Conservation (phyloP, 2,888 invertebrate genomes). For the Drosophila differens region DNA sequence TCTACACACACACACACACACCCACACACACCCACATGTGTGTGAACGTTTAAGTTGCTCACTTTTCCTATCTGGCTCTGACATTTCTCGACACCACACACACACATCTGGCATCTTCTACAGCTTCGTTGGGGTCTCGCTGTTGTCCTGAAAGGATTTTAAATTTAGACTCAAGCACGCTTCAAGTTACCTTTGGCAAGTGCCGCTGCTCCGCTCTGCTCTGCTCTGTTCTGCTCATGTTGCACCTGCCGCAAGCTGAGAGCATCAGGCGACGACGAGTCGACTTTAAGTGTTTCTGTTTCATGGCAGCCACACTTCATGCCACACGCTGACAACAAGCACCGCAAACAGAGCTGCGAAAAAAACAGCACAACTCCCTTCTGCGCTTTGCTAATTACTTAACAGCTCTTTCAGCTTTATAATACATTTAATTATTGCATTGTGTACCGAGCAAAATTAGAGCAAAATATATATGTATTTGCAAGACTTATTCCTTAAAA, state of each 20-base stretch:
- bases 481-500: background rate
- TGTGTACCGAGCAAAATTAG: background rate
- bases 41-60: conserved; percentile 45
- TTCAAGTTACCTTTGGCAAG: conserved; percentile 61
- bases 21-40: conserved; percentile 29
- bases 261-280: conserved; percentile 40
- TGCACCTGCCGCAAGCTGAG: conserved; percentile 29
- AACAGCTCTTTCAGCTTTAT: conserved; percentile 68
- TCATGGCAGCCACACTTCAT: conserved; percentile 45
- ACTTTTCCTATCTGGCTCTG: conserved; percentile 38
- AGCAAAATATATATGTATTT: background rate
- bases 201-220: conserved; percentile 23
- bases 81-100: conserved; percentile 18
- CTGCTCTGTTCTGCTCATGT: background rate
- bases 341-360: conserved; percentile 7
- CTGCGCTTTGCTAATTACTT: conserved; percentile 67
- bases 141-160: conserved; percentile 60
- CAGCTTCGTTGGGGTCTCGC: conserved; percentile 24
- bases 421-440: conserved; percentile 37
- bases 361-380: conserved; percentile 52
- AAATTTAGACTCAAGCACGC: conserved; percentile 68
- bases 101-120: conserved; percentile 7
- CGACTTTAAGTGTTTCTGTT: conserved; percentile 60
- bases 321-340: conserved; percentile 17
- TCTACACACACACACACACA: conserved; percentile 43